Evolutionary conservation across 1,140 invertebrate species (phyloP), one percentile per base, ranked within the genome.

Genomic region (Ganaspis sp.): DNA sequence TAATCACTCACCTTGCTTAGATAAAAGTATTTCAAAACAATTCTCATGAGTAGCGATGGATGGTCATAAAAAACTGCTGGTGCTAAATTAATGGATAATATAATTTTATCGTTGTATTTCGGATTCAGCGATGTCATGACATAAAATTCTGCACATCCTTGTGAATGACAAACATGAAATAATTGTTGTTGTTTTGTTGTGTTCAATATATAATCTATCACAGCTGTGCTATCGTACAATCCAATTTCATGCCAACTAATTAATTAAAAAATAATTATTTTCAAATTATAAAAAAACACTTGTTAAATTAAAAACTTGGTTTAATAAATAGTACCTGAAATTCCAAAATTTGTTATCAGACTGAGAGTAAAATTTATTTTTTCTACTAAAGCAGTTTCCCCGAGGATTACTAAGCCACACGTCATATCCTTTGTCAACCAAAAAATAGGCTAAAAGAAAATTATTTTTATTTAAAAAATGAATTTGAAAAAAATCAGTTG

Each of bases 181-280:
- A 95, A 70, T 73, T 93, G 89, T 26, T 84, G 81, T 11, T 89
- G 86, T 4, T 87, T 88, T 5, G 94, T 95, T 49, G 79, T 83
- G 2, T 89, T 86, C 8, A 95, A 79, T n/a, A 95, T 92, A 84
- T 94, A 94, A 84, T 95, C 92, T 42, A 97, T 89, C 82, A 93
- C 92, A 1, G 95, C 93, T n/a, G 95, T 94, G 21, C 95, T 77
- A 88, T 96, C 95, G 79, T 93, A 94, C 8, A 92, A 86, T 1
- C 94, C 95, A 90, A 96, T 95, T 90, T 96, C 93, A 83, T 95
- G 93, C 86, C 89, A 92, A 23, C 72, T 73, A 17, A 4, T 45
- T 4, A 45, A n/a, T 3, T 6, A 34, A 6, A 34, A 34, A 34
- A 6, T 2, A 34, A 34, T 3, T 34, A 34, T 34, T 3, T 34